These are phyloP conservation scores for Atrina japonica DNA, from an alignment of 2,888 invertebrate genomes.

Conservation along the genomic window DNA sequence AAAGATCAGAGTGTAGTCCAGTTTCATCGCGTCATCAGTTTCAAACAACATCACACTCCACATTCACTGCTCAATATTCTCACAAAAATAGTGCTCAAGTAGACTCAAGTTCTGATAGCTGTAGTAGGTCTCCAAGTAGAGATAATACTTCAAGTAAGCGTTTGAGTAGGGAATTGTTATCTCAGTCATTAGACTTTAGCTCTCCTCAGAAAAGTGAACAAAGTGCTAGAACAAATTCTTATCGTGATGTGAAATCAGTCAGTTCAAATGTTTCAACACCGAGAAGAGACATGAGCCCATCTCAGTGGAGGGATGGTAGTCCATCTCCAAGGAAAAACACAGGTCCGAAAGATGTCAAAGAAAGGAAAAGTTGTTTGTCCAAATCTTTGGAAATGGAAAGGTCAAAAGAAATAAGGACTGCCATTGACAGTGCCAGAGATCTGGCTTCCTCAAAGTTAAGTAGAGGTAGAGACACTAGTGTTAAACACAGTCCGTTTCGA, in stretches of 20 bases:
- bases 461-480: no score
- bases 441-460: no score
- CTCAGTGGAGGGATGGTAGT: background rate
- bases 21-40: conserved; percentile 54
- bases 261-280: conserved; percentile 6
- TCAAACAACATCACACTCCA: conserved; percentile 39
- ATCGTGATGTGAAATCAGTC: no score
- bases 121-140: background rate
- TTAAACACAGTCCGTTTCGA: no score
- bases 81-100: conserved; percentile 39
- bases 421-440: no score
- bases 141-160: background rate
- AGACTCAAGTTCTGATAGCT: background rate
- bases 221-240: no score
- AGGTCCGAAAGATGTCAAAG: background rate
- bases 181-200: no score
- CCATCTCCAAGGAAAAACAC: conserved; percentile 3
- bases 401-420: no score
- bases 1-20: conserved; percentile 55
- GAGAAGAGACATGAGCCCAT: background rate
- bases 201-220: no score
- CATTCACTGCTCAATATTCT: conserved; percentile 37
- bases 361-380: no score
- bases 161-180: no score
- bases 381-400: no score